Evolutionary conservation across 2,113 vertebrate species (phyloP).

Genomic region (Verasper variegatus): DNA sequence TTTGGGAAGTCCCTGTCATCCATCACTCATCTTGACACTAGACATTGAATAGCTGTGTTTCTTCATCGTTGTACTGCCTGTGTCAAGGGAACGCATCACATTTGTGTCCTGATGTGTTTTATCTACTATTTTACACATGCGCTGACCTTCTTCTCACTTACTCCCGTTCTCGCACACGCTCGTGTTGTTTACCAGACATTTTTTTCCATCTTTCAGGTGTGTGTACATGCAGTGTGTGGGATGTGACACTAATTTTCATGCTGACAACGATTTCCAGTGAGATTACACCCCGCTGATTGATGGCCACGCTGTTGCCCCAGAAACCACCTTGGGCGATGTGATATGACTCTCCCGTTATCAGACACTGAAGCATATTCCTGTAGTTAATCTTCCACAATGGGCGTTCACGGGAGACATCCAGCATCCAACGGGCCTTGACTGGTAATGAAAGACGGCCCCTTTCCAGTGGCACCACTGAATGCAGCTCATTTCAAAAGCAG

Average conservation of each 20-base stretch:
- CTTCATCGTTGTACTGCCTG: no score
- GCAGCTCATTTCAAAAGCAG: constrained; percentile 47
- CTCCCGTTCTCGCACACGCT: background rate
- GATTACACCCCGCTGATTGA: constrained; percentile 76
- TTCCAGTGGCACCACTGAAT: constrained; percentile 45
- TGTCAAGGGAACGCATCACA: no score
- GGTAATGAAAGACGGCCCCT: constrained; percentile 65
- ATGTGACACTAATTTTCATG: constrained; percentile 77
- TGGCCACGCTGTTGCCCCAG: constrained; percentile 73
- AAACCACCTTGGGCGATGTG: constrained; percentile 77
- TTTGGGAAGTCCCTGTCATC: no score
- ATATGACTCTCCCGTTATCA: constrained; percentile 71
- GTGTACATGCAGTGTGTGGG: constrained; percentile 47
- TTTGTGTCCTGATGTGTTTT: no score
- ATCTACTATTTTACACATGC: no score
- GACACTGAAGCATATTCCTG: constrained; percentile 75
- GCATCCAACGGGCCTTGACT: constrained; percentile 51
- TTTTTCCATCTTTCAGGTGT: constrained; percentile 2
- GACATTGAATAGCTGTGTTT: no score
- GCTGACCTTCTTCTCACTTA: background rate
- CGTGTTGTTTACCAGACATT: constrained; percentile 35
- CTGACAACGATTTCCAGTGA: constrained; percentile 65
- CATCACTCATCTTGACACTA: no score
- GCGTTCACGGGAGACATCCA: constrained; percentile 50
- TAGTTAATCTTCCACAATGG: constrained; percentile 76